Conservation (phyloP, 2,888 invertebrate species). For the Tachina fera region DNA sequence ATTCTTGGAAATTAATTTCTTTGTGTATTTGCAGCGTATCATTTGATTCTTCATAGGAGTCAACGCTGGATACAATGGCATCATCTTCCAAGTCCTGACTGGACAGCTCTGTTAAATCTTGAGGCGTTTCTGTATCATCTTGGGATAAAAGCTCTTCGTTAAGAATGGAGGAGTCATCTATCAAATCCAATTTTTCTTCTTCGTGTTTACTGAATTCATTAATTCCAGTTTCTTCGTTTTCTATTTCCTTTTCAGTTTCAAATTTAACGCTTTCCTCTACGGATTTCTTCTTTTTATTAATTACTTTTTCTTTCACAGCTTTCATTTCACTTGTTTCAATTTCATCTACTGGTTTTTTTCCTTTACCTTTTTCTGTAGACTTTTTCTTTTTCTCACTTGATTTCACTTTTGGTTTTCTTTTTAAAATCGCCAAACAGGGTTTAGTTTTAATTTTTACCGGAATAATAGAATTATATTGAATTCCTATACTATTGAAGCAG, state of each 20-base stretch:
- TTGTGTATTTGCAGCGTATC: conserved; percentile 71
- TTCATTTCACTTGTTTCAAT: not conserved
- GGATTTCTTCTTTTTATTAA: not conserved
- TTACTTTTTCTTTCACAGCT: not conserved
- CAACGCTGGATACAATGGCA: conserved; percentile 67
- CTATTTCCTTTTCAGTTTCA: not conserved
- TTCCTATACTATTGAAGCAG: conserved; percentile 91
- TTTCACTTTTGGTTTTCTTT: conserved; percentile 83
- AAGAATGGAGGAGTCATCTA: not conserved
- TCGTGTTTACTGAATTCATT: conserved; percentile 21
- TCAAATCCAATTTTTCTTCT: conserved; percentile 6
- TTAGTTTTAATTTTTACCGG: conserved; percentile 92
- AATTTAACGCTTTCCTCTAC: conserved; percentile 1
- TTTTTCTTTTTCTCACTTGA: conserved; percentile 8
- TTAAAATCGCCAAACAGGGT: conserved; percentile 91
- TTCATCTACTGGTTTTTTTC: not conserved
- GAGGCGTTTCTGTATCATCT: not conserved
- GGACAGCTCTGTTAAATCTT: conserved; percentile 2
- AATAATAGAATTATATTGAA: conserved; percentile 90
- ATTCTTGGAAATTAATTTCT: conserved; percentile 81
- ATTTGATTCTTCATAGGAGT: conserved; percentile 47
- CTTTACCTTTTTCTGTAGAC: not conserved
- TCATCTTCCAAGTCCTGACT: conserved; percentile 74
- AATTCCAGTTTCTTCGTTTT: not conserved
- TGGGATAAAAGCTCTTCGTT: not conserved